A percentile compares a stretch with the other conserved stretches of the same genome.
Conservation (phyloP, 2,113 vertebrate genomes). For the Gallinago jamesoni region DNA sequence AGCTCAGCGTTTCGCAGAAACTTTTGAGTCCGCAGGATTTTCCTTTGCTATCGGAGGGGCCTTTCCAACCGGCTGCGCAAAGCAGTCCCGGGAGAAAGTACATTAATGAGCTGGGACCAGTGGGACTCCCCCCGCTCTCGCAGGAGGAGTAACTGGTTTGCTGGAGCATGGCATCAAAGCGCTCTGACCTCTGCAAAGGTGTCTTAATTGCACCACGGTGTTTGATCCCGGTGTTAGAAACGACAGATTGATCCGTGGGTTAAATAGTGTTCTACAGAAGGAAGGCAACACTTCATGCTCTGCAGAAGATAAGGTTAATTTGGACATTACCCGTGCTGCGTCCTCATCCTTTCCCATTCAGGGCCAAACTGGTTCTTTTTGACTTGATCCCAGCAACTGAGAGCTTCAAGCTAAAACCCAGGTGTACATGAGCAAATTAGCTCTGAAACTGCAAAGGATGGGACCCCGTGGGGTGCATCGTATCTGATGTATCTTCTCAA, state of each 20-base stretch:
- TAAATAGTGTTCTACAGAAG: neutral
- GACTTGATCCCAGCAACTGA: neutral
- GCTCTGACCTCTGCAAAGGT: neutral
- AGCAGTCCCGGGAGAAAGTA: rapidly evolving
- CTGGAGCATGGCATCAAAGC: rapidly evolving
- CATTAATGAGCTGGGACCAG: neutral
- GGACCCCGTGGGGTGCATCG: rapidly evolving
- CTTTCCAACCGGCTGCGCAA: neutral
- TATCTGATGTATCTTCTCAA: rapidly evolving
- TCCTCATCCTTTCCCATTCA: rapidly evolving
- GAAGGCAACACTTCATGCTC: neutral
- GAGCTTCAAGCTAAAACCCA: neutral
- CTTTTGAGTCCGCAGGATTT: neutral
- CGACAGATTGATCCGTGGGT: rapidly evolving
- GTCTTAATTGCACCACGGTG: neutral
- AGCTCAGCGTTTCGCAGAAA: neutral
- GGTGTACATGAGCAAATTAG: rapidly evolving
- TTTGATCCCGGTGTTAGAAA: rapidly evolving
- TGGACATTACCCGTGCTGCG: rapidly evolving
- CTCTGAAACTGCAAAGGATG: rapidly evolving
- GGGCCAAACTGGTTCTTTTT: neutral
- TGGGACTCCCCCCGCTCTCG: neutral
- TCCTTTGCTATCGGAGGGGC: neutral
- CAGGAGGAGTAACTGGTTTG: neutral
- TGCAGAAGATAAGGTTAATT: neutral